Evolutionary conservation across 2,797 vertebrate species (phyloP), one percentile per base, ranked within the genome.

Genomic region (Antennarius maculatus): DNA sequence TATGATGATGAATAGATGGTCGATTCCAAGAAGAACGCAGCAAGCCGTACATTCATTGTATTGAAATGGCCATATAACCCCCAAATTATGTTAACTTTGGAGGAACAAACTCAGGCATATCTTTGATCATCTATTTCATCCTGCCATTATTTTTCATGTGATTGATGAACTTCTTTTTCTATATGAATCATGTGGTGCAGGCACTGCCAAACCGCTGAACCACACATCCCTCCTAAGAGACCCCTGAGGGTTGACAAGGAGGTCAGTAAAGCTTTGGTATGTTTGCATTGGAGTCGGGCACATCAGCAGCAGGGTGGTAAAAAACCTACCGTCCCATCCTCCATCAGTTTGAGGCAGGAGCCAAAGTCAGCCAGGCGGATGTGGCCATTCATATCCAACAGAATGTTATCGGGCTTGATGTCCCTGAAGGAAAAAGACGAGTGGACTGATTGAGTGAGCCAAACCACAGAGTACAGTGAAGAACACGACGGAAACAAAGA

Each of bases 281-380:
- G 87, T 90, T 90, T 90, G 82, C 76, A 83, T 90, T 91, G 87
- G 91, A 85, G 6, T 18, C 66, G 54, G 73, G 79, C 74, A 71
- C 81, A 69, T 71, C 79, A 71, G 81, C 79, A 79, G 75, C 66
- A 70, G 74, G 71, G 77, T 73, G 80, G 81, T 80, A 37, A 71
- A 23, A 74, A 76, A 92, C 94, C 86, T 91, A 99, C 97, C 77
- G 96, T 99, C 92, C 97, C 97, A 71, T 99, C 97, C 90, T 97
- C 96, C 95, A 96, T 97, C 71, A 99, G 94, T 84, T 95, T 98
- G 80, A 99, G 94, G 89, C 97, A 99, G 89, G 97, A 99, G 82
- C 97, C 97, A 73, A 99, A 99, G 92, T 99, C 97, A 61, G 97
- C 97, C 92, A 99, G 92, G 70, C 97, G 94, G 93, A 99, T 98